Evolutionary conservation across 1,140 invertebrate genomes (phyloP), one percentile per base, ranked within the genome.

Genomic region (Saccostrea cuccullata): DNA sequence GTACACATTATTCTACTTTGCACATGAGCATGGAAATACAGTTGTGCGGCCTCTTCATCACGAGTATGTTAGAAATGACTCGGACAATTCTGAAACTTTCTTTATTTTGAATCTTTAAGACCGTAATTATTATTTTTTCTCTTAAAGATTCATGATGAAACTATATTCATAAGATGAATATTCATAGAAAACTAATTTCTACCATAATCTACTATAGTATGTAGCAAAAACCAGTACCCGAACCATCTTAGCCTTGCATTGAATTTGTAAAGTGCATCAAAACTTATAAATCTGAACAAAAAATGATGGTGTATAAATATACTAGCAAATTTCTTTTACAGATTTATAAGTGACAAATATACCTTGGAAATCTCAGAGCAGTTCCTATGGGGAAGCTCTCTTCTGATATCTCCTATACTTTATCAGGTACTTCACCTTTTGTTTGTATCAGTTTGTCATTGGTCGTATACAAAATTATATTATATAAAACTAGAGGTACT

Each of bases 331-430:
- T 36, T 8, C 5, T 87, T 26, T 84, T 85, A 47, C 84, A 93
- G 94, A 86, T 95, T 95, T 90, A 92, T 93, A 0, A 89, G 12
- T 2, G 94, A 95, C 90, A 36, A 86, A 15, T 26, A n/a, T 11
- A 90, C 93, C 2, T 88, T 91, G 13, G 88, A 89, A 83, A 91
- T 91, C 36, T 91, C 92, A 82, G 47, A 84, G 13, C 93, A 94
- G 90, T 95, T 95, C 86, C 88, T 95, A 30, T 94, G 93, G 94
- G 95, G 95, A 15, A 82, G 89, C 15, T 91, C 92, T 12, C 82
- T 95, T 0, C 88, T 95, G 64, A 91, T 95, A 12, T 90, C 93
- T 1, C 95, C 95, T 8, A 92, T 92, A 36, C 82, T 95, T 6
- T 88, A 92, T 84, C 55, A 90, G 67, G 94, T 93, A 89, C 84